Evolutionary conservation across 2,797 vertebrate species (phyloP).

Genomic region (Tinamus major): DNA sequence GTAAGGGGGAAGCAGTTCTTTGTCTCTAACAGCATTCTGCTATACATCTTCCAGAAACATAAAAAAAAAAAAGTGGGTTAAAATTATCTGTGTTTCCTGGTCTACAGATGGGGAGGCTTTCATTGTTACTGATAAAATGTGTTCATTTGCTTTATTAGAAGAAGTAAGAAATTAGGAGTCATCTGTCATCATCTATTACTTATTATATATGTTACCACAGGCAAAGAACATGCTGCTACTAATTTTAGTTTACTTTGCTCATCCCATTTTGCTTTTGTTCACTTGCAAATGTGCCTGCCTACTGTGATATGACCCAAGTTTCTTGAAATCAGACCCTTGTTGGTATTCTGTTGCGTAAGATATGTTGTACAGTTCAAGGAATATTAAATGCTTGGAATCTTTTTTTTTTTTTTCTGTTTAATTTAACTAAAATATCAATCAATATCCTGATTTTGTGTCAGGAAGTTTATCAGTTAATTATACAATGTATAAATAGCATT

Average conservation of each 20-base stretch:
- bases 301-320: background rate
- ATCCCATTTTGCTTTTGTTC: slow-evolving; percentile 22
- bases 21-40: background rate
- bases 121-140: background rate
- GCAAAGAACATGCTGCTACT: background rate
- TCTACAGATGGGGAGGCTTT: background rate
- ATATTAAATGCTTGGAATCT: background rate
- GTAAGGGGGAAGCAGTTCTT: background rate
- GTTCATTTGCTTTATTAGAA: background rate
- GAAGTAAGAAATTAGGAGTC: background rate
- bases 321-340: background rate
- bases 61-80: fast-evolving
- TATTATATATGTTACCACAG: background rate
- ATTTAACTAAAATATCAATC: background rate
- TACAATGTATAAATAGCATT: fast-evolving
- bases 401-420: background rate
- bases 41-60: background rate
- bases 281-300: background rate
- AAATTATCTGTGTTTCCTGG: background rate
- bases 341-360: background rate
- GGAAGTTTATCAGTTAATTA: background rate
- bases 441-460: background rate
- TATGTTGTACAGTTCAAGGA: background rate
- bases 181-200: background rate
- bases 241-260: slow-evolving; percentile 49